These are phyloP conservation scores for Xenopus laevis DNA, from an alignment of 2,113 vertebrate species.

Conservation along the genomic window DNA sequence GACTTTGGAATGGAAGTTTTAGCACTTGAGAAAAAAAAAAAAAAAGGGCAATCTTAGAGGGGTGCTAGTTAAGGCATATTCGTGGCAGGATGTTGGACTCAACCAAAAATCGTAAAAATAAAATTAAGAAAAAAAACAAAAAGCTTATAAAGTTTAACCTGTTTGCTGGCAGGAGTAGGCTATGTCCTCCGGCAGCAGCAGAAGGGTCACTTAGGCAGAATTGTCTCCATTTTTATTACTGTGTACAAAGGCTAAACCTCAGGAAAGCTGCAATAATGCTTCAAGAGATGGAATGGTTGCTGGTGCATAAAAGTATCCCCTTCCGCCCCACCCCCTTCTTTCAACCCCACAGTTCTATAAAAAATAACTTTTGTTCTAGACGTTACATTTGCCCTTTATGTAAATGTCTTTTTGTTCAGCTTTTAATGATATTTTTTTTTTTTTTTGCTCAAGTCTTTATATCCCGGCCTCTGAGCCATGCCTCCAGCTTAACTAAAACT, in stretches of 20 bases:
- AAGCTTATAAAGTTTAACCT: not conserved
- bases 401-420: conserved; percentile 58
- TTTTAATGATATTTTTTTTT: conserved; percentile 27
- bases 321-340: conserved; percentile 42
- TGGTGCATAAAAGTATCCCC: conserved; percentile 57
- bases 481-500: conserved; percentile 16
- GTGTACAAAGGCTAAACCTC: conserved; percentile 18
- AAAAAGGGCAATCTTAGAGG: conserved; percentile 56
- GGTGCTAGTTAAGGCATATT: conserved; percentile 85
- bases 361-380: conserved; percentile 66
- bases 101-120: conserved; percentile 50
- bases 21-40: conserved; percentile 69
- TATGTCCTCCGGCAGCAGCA: not conserved
- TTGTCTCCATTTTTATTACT: conserved; percentile 11
- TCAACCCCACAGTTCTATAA: conserved; percentile 69
- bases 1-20: conserved; percentile 93
- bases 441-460: not conserved
- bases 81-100: conserved; percentile 86
- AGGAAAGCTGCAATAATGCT: conserved; percentile 30
- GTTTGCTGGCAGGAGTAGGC: not conserved
- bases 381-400: conserved; percentile 54
- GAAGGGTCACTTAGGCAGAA: not conserved
- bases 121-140: conserved; percentile 70
- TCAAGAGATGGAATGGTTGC: conserved; percentile 64
- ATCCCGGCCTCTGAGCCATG: too few relatives aligned